Conservation (phyloP, 2,888 invertebrate genomes). For the Formica aserva region DNA sequence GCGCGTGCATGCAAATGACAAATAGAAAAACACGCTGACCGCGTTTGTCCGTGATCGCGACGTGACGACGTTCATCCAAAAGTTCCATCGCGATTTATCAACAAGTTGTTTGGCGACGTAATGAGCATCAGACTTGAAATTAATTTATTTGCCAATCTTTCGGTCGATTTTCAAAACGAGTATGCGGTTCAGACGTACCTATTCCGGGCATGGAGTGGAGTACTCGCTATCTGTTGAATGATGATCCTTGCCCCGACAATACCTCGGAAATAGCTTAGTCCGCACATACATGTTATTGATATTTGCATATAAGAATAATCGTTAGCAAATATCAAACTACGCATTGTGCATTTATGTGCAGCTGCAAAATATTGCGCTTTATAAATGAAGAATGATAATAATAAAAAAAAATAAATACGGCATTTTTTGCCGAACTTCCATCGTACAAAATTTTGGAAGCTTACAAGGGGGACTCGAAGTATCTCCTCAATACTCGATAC, state of each 20-base stretch:
- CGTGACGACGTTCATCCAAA: neutral
- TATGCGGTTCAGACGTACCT: neutral
- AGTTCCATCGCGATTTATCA: conserved; percentile 15
- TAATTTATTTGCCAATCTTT: conserved; percentile 7
- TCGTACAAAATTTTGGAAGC: neutral
- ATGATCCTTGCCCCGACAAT: neutral
- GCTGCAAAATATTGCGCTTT: neutral
- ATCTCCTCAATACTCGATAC: neutral
- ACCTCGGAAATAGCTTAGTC: neutral
- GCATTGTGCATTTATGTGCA: neutral
- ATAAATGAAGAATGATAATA: neutral
- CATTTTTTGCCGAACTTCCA: neutral
- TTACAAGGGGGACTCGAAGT: neutral
- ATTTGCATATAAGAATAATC: neutral
- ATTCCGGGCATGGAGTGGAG: neutral
- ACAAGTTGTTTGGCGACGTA: conserved; percentile 3
- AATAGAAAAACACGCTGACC: conserved; percentile 33
- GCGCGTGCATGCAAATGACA: conserved; percentile 44
- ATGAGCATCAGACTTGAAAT: conserved; percentile 2
- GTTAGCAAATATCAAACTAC: neutral
- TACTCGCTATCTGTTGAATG: neutral
- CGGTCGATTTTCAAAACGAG: conserved; percentile 1
- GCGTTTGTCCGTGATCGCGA: neutral
- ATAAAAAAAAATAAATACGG: neutral
- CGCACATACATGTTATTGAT: neutral